Evolutionary conservation across 2,888 invertebrate species (phyloP).

Genomic region (Aelia acuminata): DNA sequence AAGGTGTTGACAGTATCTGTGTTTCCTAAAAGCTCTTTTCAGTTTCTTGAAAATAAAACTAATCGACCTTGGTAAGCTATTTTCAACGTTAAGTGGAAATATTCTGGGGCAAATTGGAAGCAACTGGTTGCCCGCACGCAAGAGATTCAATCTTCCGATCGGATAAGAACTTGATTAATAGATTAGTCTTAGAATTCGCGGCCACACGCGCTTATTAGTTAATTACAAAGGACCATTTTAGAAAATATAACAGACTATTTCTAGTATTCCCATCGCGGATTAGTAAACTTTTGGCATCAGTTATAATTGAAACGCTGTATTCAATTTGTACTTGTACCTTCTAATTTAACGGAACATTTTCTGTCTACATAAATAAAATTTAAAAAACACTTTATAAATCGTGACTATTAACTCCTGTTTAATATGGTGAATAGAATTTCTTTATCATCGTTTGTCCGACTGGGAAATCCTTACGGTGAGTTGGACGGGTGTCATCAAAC

Average conservation of each 20-base stretch:
- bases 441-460: too few relatives aligned
- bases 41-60: neutral
- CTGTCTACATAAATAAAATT: too few relatives aligned
- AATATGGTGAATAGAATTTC: too few relatives aligned
- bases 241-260: neutral
- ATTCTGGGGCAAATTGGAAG: neutral
- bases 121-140: slow-evolving; percentile 2
- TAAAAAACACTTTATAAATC: too few relatives aligned
- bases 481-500: too few relatives aligned
- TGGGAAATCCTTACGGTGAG: too few relatives aligned
- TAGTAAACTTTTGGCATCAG: neutral
- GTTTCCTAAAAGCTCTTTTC: too few relatives aligned
- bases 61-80: neutral
- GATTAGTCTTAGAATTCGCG: neutral
- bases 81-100: neutral
- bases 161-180: neutral
- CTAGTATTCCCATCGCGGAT: neutral
- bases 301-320: neutral
- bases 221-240: neutral
- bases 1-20: too few relatives aligned
- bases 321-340: neutral
- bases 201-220: neutral
- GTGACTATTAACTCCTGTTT: too few relatives aligned
- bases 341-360: neutral
- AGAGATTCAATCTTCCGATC: neutral